A percentile compares a stretch with the other conserved stretches of the same genome.
Evolutionary conservation across 2,113 vertebrate genomes (phyloP).

Genomic region (Pica pica): DNA sequence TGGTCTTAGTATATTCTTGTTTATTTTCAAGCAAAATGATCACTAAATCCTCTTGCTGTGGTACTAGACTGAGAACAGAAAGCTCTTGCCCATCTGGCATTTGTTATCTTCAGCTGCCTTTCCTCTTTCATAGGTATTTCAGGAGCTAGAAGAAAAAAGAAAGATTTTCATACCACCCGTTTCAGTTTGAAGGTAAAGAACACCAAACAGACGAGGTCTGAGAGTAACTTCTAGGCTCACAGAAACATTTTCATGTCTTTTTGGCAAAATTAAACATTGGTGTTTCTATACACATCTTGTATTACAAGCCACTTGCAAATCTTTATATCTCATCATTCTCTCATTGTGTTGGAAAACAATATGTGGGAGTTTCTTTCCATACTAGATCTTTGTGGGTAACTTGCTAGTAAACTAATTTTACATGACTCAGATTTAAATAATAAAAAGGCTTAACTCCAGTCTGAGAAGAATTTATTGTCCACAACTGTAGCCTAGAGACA

Average conservation of each 20-base stretch:
- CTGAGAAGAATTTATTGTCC: conserved; percentile 58
- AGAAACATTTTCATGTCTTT: background rate
- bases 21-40: background rate
- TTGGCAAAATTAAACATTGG: background rate
- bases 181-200: background rate
- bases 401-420: conserved; percentile 56
- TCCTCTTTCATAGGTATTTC: conserved; percentile 8
- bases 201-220: background rate
- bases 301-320: background rate
- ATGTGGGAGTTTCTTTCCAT: conserved; percentile 44
- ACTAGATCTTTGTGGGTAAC: conserved; percentile 45
- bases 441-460: conserved; percentile 60
- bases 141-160: background rate
- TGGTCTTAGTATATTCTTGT: background rate
- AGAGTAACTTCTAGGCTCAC: background rate
- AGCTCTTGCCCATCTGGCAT: conserved; percentile 10
- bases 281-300: background rate
- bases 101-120: conserved; percentile 37
- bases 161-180: background rate
- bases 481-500: conserved; percentile 61
- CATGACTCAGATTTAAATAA: conserved; percentile 64
- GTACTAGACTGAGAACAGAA: background rate
- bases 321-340: conserved; percentile 38
- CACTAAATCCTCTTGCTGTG: background rate
- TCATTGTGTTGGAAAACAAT: conserved; percentile 19